phyloP scores from a whole-genome alignment of 1,140 invertebrate genomes.

The Drosophila virilis region DNA sequence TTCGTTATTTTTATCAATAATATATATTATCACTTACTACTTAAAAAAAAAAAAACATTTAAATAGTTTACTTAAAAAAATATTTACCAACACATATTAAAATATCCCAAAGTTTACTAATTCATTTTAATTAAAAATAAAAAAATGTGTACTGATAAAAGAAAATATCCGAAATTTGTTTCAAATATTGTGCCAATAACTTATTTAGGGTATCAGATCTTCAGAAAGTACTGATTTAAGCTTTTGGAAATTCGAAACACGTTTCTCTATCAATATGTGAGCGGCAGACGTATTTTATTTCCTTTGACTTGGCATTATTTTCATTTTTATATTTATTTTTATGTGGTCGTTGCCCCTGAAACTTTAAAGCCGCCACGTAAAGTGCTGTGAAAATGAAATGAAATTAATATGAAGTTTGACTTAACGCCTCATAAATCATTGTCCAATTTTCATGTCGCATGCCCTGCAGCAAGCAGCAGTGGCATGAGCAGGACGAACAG shows the following conservation, averaged over 20 bases:
- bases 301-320: conserved; percentile 50
- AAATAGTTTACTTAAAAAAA: too few relatives aligned
- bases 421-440: conserved; percentile 82
- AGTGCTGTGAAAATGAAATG: conserved; percentile 68
- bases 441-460: conserved; percentile 69
- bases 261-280: conserved; percentile 45
- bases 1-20: too few relatives aligned
- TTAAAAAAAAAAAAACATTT: too few relatives aligned
- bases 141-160: too few relatives aligned
- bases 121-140: too few relatives aligned
- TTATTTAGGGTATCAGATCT: conserved; percentile 6
- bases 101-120: too few relatives aligned
- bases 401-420: conserved; percentile 81
- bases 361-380: conserved; percentile 52
- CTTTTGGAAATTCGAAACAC: conserved; percentile 63
- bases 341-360: conserved; percentile 32
- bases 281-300: conserved; percentile 55
- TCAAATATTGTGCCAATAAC: not conserved
- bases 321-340: conserved; percentile 37
- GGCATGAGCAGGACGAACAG: conserved; percentile 5
- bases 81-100: too few relatives aligned
- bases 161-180: not conserved
- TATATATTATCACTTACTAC: too few relatives aligned
- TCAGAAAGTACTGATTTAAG: conserved; percentile 10
- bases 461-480: conserved; percentile 31